Evolutionary conservation across 2,113 vertebrate species (phyloP), one percentile per base, ranked within the genome.

Genomic region (Cyphotilapia sp.): DNA sequence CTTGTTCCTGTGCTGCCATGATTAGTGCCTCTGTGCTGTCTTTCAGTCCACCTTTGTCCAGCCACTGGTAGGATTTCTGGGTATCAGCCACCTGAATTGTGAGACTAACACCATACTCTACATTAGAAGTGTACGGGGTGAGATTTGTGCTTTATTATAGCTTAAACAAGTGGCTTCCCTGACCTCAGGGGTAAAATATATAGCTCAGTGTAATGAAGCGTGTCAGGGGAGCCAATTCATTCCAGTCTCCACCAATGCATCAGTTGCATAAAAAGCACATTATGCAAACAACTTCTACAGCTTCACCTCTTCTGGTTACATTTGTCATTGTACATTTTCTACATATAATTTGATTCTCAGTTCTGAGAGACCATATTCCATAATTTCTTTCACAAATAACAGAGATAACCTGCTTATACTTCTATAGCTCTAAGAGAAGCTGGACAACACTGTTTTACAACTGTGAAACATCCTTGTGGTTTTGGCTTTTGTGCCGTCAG

Each of bases 251-350:
- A 24, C 80, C 80, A 83, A 45, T 88, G 85, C 80, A 92, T 93
- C 91, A 86, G 35, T 42, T 42, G 80, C 57, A 84, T 85, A 87
- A 90, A 88, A 88, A 84, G 5, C 71, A 56, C 49, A 81, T 89
- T 88, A 91, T 91, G 80, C 61, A 92, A 90, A 94, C 86, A 87
- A 71, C 82, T n/a, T 85, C 78, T 53, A 56, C 81, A 84, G 71
- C 66, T 69, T 86, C 71, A 78, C 78, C 83, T 85, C 83, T 51
- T 89, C 87, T 74, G 12, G 35, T 93, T 90, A 51, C 51, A 89
- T 92, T 93, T 89, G 81, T 90, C 87, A 90, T 80, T 57, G 61
- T 81, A 82, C 47, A 90, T 93, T 92, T 88, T 84, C 84, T 71
- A 80, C 80, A 84, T 53, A 86, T 83, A 63, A 89, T 89, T 84